Evolutionary conservation across 2,888 invertebrate species (phyloP).

Genomic region (Hirtodrosophila alboralis): DNA sequence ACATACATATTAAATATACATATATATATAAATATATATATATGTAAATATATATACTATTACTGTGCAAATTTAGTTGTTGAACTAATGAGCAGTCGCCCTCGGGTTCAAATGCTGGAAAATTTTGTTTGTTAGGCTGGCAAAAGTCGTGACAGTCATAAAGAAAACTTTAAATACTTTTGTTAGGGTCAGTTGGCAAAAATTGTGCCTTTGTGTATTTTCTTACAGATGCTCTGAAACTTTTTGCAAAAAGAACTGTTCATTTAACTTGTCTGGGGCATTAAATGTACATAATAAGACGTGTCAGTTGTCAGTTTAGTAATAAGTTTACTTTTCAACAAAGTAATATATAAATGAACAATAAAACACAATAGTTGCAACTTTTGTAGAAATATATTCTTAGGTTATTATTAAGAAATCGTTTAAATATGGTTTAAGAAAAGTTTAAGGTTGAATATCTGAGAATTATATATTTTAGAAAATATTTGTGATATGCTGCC

Average conservation of each 20-base stretch:
- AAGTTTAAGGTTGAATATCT: too few relatives aligned
- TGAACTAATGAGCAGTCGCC: conserved; percentile 70
- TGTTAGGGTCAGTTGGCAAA: conserved; percentile 57
- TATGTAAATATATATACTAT: conserved; percentile 15
- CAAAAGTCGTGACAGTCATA: conserved; percentile 61
- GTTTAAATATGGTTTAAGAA: too few relatives aligned
- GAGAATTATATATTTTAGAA: too few relatives aligned
- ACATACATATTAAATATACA: not conserved
- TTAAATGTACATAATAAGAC: conserved; percentile 38
- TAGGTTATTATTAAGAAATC: not conserved
- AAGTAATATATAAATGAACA: conserved; percentile 1
- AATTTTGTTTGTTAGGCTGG: conserved; percentile 41
- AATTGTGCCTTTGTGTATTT: too few relatives aligned
- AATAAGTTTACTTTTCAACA: not conserved
- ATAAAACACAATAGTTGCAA: conserved; percentile 1
- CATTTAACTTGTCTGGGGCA: conserved; percentile 19
- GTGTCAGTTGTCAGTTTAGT: conserved; percentile 20
- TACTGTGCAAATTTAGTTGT: conserved; percentile 60
- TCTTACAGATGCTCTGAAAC: conserved; percentile 54
- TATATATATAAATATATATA: not conserved
- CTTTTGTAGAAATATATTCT: not conserved
- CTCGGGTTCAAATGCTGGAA: conserved; percentile 34
- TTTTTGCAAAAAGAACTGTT: conserved; percentile 31
- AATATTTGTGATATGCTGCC: too few relatives aligned
- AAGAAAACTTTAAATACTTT: conserved; percentile 72